Base-by-base conservation (phyloP, 2,888 invertebrate genomes). In the Diarsia dahlii region DNA sequence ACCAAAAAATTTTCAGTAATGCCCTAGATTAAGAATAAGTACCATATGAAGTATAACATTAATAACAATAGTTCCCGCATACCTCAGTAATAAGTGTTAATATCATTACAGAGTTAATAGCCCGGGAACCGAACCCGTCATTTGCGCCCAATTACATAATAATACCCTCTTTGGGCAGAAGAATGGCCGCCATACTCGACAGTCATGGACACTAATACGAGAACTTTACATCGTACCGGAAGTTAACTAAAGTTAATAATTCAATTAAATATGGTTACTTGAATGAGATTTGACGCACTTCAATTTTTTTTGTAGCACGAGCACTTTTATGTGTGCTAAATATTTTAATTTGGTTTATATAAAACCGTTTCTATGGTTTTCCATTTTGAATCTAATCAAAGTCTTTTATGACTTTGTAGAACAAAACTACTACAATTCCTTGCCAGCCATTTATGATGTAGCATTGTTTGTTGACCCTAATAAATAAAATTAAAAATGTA, bases 131-230 rank as follows among this genome's bases (percentile, higher is more conserved):
- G 78, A 84, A 81, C 84, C 89, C 81, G 66, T 84, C 85, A 89
- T 90, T 88, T 68, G 74, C 71, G 64, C 70, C 78, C 85, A 87
- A 90, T 90, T 89, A 90, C 70, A 76, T 87, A 85, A 88, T 88
- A 84, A 84, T 81, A 83, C 80, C 86, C 75, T 86, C 83, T 87
- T 81, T 77, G 76, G 72, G 28, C 64, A 79, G 74, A 78, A 81
- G 82, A 86, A 84, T 82, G 77, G 67, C n/a, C 74, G 48, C 48
- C 67, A 84, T 80, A 78, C 46, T 81, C 88, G 78, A 71, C 60
- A 86, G 89, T 90, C 90, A 90, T 82, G 73, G 28, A 56, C 54
- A 45, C 69, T 90, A 90, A 90, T 90, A 86, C 80, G 81, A 74
- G 83, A 86, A 80, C 64, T 18, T 46, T 67, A 65, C n/a, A 74